These are phyloP conservation scores for Aptenodytes patagonicus DNA, from an alignment of 2,113 vertebrate species.

Conservation along the genomic window DNA sequence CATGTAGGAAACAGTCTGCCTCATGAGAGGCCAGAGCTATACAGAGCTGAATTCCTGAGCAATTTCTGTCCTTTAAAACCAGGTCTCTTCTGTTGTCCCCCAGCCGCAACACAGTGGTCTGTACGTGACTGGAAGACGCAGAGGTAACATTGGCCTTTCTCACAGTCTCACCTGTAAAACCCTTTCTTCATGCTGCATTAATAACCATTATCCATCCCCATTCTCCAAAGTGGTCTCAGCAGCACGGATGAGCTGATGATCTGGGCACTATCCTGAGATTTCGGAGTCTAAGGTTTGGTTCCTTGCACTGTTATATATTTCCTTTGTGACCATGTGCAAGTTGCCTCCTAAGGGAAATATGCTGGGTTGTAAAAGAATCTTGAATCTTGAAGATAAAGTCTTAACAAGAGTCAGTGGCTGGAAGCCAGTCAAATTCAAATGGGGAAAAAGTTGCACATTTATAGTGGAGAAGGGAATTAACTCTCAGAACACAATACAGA, in stretches of 20 bases:
- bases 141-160: not conserved
- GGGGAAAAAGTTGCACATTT: not conserved
- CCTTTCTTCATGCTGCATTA: not conserved
- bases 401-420: not conserved
- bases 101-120: not conserved
- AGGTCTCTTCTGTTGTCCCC: not conserved
- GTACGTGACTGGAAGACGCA: not conserved
- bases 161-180: not conserved
- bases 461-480: not conserved
- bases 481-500: not conserved
- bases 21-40: not conserved
- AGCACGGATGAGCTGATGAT: not conserved
- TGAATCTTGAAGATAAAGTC: constrained; percentile 30
- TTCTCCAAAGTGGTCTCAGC: not conserved
- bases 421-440: constrained; percentile 2
- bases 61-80: not conserved
- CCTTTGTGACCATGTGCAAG: not conserved
- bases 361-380: not conserved
- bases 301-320: not conserved
- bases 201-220: not conserved
- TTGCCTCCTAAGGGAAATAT: constrained; percentile 2
- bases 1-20: not conserved
- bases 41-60: not conserved
- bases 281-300: not conserved
- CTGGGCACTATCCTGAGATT: not conserved